Conservation (phyloP, 2,113 vertebrate species). For the Ellobius talpinus region DNA sequence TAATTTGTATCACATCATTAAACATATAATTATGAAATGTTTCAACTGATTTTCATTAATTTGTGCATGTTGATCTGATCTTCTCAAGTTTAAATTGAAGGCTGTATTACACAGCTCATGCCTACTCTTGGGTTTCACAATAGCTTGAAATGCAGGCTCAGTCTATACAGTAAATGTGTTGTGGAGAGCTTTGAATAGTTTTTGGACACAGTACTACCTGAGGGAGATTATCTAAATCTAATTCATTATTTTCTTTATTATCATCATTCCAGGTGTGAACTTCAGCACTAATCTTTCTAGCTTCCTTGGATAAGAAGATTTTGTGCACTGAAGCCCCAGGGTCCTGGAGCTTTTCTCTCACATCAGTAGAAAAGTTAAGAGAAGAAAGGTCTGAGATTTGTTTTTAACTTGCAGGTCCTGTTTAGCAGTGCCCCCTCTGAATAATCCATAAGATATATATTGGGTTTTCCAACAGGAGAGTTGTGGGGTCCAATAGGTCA, state of each 20-base stretch:
- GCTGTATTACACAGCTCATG: not conserved
- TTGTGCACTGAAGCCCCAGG: not conserved
- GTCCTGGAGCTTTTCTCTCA: not conserved
- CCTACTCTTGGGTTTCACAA: constrained; percentile 10
- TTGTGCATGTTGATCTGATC: constrained; percentile 55
- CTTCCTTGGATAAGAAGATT: constrained; percentile 1
- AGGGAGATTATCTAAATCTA: not conserved
- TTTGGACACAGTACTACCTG: not conserved
- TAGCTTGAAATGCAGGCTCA: not conserved
- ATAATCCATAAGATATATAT: constrained; percentile 56
- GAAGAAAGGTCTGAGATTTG: constrained; percentile 22
- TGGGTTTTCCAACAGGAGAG: constrained; percentile 45
- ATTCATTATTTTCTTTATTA: not conserved
- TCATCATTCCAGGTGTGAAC: not conserved
- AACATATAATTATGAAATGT: constrained; percentile 64
- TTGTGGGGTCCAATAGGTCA: not conserved
- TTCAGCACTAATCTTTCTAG: not conserved
- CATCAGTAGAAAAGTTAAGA: not conserved
- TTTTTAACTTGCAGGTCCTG: not conserved
- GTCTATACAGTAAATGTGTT: not conserved
- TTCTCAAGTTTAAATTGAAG: constrained; percentile 9
- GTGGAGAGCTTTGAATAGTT: constrained; percentile 20
- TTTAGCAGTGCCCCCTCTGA: constrained; percentile 28
- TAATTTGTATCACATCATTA: constrained; percentile 58
- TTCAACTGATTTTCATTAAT: constrained; percentile 73